Base-by-base conservation (phyloP, 2,888 invertebrate genomes). In the Lasioglossum figueresi region DNA sequence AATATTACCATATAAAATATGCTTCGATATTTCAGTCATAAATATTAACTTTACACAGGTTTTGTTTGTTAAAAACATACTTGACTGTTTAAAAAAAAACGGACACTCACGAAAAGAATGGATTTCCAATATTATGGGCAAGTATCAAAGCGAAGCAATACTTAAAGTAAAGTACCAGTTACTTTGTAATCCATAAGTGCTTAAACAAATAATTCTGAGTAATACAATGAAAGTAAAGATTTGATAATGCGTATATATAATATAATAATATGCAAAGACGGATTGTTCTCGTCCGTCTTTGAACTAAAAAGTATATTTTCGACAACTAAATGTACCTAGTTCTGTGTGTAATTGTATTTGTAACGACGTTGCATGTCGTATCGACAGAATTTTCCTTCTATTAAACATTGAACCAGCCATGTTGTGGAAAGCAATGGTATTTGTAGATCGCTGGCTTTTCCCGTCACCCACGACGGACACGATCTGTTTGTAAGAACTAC, bases 341-440 rank as follows among this genome's bases (percentile, higher is more conserved):
- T 87, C 73, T 71, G 43, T 48, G 77, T 82, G 45, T 95, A 96
- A 94, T 96, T 96, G 88, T 96, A 96, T 86, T 95, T 96, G 91
- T 96, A 96, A 94, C 95, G 96, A 73, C 95, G 95, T 93, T 96
- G 96, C 83, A 95, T 94, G 89, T 96, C 95, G 12, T 96, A 95
- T 0, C 95, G 90, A 86, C 96, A 94, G 56, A 96, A 94, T 79
- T 95, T 95, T 2, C 97, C 97, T 89, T 96, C 96, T 84, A 97
- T 96, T 63, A 97, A 95, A 89, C 96, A 96, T 91, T 97, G 97
- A 6, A 97, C 96, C 1, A 97, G 95, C 97, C 97, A 97, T 2
- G 96, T 96, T 0, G 97, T 96, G 0, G 97, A 96, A 0, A 97
- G 96, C 0, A 97, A 91, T 0, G 97, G 97, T n/a, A 96, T 95